Evolutionary conservation across 2,797 vertebrate genomes (phyloP), one percentile per base, ranked within the genome.

Genomic region (Sebastes nivosus): DNA sequence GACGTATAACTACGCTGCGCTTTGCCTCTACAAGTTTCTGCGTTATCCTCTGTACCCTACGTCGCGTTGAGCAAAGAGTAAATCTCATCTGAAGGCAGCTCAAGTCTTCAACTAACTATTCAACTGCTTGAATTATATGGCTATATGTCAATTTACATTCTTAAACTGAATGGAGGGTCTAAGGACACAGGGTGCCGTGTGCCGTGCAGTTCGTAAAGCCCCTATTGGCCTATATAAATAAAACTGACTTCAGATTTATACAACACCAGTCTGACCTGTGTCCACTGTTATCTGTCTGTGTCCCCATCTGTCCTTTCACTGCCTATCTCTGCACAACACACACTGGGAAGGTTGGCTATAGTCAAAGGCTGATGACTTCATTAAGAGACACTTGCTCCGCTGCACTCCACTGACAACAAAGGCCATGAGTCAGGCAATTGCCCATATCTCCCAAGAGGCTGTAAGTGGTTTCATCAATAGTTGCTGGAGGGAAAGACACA

Each of bases 371-470:
- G 75, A 82, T 58, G 78, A 84, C 78, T 90, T 91, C 80, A 91
- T 92, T 86, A 88, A 60, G 82, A 64, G 59, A 63, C 36, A 72
- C 63, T 75, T 79, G 77, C 69, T 72, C 75, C 3, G 27, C 34
- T 80, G 8, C 82, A 64, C 84, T 86, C 69, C 59, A 52, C 59
- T 60, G 65, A 86, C 69, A 83, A 80, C 81, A 86, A 85, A 91
- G 73, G 79, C 77, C 73, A 73, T 25, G 81, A 84, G 76, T 83
- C 72, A 81, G 68, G 70, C 79, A 84, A 82, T 88, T 88, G 87
- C 57, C 70, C 54, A 25, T 36, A 72, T 75, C 50, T 77, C 85
- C 72, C 76, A 34, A 13, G 72, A 72, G 70, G 29, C 38, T 25
- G 29, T 6, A 13, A 50, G 67, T 22, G 58, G 42, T 30, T 76